Base-by-base conservation (phyloP, 2,113 vertebrate species). In the Callopanchax toddi region DNA sequence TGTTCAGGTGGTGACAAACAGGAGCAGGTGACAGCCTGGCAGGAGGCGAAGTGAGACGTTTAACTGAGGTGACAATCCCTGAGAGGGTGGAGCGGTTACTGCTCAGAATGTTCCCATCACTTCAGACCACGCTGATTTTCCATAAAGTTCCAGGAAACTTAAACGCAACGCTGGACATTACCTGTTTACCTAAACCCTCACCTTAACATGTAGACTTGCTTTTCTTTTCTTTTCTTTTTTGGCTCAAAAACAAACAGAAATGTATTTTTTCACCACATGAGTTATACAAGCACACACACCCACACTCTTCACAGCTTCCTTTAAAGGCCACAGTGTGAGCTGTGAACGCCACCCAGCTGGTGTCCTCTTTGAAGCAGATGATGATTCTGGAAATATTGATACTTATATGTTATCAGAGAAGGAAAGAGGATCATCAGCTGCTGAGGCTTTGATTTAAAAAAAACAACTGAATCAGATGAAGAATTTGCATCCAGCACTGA, bases 251-350 rank as follows among this genome's bases (percentile, higher is more conserved):
- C 53, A 42, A 21, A 72, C 36, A 59, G 54, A 72, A 37, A 45
- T 22, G 54, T 3, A 23, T 53, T 48, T 65, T 54, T 20, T 63
- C 48, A 0, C 15, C 18, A 40, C 61, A 51, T 7, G 39, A 53
- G 48, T 13, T 45, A 18, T 51, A 71, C 36, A 54, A 21, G 13
- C 5, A 20, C 54, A 43, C 39, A 65, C 20, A 32, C 48, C 58
- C 53, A 36, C 63, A 26, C 34, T 62, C 61, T 20, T 44, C 9
- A 66, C 68, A 52, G 56, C 66, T 76, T 75, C 71, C 77, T 79
- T 83, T 69, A 77, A 79, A 72, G 78, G 82, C 39, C 11, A 29
- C 11, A 22, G n/a, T n/a, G 20, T n/a, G 63, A 79, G 60, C 60
- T 36, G 68, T 64, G 56, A 75, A 51, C 3, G 34, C 54, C 44